Evolutionary conservation across 2,888 invertebrate species (phyloP).

Genomic region (Neocrepidodera transversa): DNA sequence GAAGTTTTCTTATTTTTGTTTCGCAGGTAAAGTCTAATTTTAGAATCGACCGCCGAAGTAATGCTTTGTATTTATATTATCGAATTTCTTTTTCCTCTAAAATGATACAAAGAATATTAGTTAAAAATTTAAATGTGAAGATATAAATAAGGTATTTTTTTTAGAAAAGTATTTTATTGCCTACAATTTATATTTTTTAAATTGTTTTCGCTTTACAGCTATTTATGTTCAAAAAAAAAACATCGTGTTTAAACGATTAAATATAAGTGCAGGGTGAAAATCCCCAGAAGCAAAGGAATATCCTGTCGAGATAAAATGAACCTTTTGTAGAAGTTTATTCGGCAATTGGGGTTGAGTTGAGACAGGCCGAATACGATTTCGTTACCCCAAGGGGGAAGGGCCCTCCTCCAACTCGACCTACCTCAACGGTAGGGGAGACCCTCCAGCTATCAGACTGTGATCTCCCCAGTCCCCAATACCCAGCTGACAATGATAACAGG

Average conservation of each 20-base stretch:
- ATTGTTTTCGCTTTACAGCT: too few relatives aligned
- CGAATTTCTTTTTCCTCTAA: too few relatives aligned
- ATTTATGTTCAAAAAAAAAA: too few relatives aligned
- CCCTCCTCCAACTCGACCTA: slow-evolving; percentile 47
- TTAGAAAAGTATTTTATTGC: too few relatives aligned
- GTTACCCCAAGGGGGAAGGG: slow-evolving; percentile 50
- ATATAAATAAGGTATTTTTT: too few relatives aligned
- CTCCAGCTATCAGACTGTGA: slow-evolving; percentile 45
- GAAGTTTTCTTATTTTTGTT: too few relatives aligned
- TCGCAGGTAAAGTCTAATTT: too few relatives aligned
- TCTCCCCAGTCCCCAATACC: slow-evolving; percentile 46
- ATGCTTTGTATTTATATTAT: too few relatives aligned
- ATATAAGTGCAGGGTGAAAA: slow-evolving; percentile 18
- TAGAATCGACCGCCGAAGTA: too few relatives aligned
- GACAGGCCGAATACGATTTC: slow-evolving; percentile 49
- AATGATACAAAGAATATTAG: too few relatives aligned
- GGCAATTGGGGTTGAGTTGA: slow-evolving; percentile 48
- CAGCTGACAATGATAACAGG: slow-evolving; percentile 48
- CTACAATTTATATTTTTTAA: too few relatives aligned
- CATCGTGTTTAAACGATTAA: slow-evolving; percentile 1
- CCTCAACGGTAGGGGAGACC: slow-evolving; percentile 54
- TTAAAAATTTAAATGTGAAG: too few relatives aligned
- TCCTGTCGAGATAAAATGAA: slow-evolving; percentile 42
- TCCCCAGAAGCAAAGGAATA: slow-evolving; percentile 21
- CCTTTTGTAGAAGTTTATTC: slow-evolving; percentile 47